Evolutionary conservation across 2,113 vertebrate genomes (phyloP), one percentile per base, ranked within the genome.

Genomic region (Sorex fumeus): DNA sequence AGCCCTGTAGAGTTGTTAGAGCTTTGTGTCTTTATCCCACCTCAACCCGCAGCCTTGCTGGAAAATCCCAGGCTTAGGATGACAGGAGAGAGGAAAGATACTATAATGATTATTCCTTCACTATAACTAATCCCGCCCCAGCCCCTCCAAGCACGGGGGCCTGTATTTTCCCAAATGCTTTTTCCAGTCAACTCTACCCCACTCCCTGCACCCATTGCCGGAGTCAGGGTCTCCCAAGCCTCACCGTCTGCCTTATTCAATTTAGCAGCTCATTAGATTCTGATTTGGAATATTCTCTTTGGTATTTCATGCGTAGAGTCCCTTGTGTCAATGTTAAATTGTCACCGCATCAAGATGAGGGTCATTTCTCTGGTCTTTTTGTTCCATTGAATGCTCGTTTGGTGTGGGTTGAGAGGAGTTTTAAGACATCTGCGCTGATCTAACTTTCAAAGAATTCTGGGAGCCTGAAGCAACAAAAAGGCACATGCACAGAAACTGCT

Each of bases 251-350:
- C 77, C 84, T 94, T 83, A 93, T 82, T 94, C 91, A 88, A 93
- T 94, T 95, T 95, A 95, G 92, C 87, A 94, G 84, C 93, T 94
- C 95, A 91, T 96, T 94, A 89, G 83, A 15, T 92, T 88, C 91
- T 89, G 89, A 96, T 88, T 94, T 96, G 91, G 94, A 84, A 92
- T 95, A 93, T 84, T 94, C 95, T 91, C 91, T 93, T 40, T 93
- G 91, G 80, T 78, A 91, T 77, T 92, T 93, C 95, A 87, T 88
- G 95, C 89, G 50, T 88, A 28, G 87, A 92, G 91, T 94, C 95
- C 93, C 88, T 91, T 84, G 64, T 92, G 93, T 94, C 92, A 77
- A 94, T 57, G 78, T 95, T 87, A 95, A 94, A 92, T 84, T 94
- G 93, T 91, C 91, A 81, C 80, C 87, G 92, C 77, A 91, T 93